Base-by-base conservation (phyloP, 2,797 vertebrate species). In the Taenioides sp. region DNA sequence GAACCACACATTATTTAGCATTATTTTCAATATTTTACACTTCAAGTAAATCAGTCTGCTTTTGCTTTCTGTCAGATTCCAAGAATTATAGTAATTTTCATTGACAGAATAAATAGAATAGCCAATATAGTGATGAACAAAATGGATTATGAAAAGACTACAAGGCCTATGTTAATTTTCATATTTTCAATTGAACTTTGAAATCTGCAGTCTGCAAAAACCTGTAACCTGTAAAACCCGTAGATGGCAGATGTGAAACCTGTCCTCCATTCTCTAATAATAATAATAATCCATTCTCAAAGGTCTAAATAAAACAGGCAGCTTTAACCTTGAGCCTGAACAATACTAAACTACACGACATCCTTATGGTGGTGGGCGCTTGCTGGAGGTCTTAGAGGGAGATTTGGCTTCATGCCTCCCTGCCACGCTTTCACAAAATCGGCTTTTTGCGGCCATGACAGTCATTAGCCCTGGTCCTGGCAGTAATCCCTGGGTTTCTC, bases 321-420 rank as follows among this genome's bases (percentile, higher is more conserved):
- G 59, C 28, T n/a, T 18, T n/a, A 82, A 84, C 79, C 84, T 87
- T 79, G 70, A 64, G 47, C 27, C 60, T 5, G 5, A 72, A 81
- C 70, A 80, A 75, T 77, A 78, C 71, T 60, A 60, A 71, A 62
- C 28, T 72, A 72, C 65, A 77, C 82, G 52, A 74, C 79, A 78
- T 86, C 67, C 47, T 76, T 81, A 83, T 82, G 80, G 83, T 78
- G 84, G 82, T 79, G 86, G 83, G 80, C 71, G 80, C 83, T 91
- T 90, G 91, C 82, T 62, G 77, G 78, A 84, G 84, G 91, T 92
- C 90, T 93, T 91, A 93, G 92, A 84, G 82, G 87, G 88, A 93
- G 93, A 93, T 92, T 93, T 87, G 91, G 87, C 89, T 93, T 94
- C 91, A 92, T 83, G 92, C 93, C 86, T 92, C 80, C 81, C 89